Conservation (phyloP, 2,797 vertebrate species). For the Alexandromys oeconomus region DNA sequence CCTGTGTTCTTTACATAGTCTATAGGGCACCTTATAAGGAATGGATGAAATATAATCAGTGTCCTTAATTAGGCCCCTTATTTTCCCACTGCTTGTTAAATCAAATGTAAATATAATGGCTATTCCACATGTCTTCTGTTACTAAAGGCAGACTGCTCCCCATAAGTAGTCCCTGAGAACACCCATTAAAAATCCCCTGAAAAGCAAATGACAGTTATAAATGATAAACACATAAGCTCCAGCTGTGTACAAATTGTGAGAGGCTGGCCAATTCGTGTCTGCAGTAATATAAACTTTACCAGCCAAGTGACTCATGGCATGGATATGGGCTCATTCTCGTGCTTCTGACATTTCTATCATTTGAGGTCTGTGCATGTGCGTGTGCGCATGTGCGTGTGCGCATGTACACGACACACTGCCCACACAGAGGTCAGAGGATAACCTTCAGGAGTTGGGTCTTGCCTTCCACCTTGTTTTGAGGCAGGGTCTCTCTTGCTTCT, state of each 20-base stretch:
- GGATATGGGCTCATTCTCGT: background rate
- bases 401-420: background rate
- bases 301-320: background rate
- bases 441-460: background rate
- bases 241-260: background rate
- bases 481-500: background rate
- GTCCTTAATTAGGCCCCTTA: background rate
- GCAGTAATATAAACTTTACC: background rate
- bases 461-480: background rate
- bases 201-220: slow-evolving; percentile 10
- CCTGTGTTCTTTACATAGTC: slow-evolving; percentile 28
- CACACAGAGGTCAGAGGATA: background rate
- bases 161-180: slow-evolving; percentile 61
- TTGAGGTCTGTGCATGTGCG: background rate
- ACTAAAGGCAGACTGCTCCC: slow-evolving; percentile 21
- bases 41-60: slow-evolving; percentile 16
- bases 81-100: background rate
- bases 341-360: slow-evolving; percentile 21
- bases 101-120: background rate
- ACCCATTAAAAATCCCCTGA: background rate
- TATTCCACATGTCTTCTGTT: slow-evolving; percentile 24
- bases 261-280: background rate
- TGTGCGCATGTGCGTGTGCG: too few species aligned
- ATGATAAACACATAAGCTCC: background rate
- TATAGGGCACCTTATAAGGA: slow-evolving; percentile 9